phyloP scores from a whole-genome alignment of 2,797 vertebrate genomes.

The Cygnus olor region DNA sequence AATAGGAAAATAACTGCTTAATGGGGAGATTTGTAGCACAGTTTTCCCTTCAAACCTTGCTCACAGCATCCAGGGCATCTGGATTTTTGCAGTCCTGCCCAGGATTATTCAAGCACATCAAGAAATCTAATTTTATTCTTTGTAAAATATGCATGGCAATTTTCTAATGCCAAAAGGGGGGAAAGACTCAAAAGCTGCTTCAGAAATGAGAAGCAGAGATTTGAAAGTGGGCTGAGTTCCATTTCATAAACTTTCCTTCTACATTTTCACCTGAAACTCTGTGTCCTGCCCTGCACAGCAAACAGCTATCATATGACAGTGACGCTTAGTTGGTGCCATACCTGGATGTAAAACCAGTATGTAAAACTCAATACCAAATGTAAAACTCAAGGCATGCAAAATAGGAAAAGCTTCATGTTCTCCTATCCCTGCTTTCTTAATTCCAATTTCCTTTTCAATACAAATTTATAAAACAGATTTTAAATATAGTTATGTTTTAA shows the following conservation, averaged over 20 bases:
- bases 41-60: constrained; percentile 25
- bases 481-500: neutral
- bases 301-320: neutral
- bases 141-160: neutral
- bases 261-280: neutral
- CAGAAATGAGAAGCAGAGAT: neutral
- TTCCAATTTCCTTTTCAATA: neutral
- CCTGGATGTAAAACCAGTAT: neutral
- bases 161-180: neutral
- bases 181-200: constrained; percentile 1
- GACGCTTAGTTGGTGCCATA: neutral
- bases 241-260: constrained; percentile 1
- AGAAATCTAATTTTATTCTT: constrained; percentile 32
- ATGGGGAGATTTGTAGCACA: neutral
- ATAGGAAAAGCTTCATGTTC: neutral
- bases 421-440: neutral
- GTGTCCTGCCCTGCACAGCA: neutral
- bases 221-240: neutral
- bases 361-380: too few relatives aligned
- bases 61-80: neutral
- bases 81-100: constrained; percentile 9
- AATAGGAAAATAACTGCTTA: constrained; percentile 27
- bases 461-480: neutral
- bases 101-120: constrained; percentile 18
- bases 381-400: neutral